phyloP scores from a whole-genome alignment of 2,797 vertebrate species.

The Aplochiton taeniatus region DNA sequence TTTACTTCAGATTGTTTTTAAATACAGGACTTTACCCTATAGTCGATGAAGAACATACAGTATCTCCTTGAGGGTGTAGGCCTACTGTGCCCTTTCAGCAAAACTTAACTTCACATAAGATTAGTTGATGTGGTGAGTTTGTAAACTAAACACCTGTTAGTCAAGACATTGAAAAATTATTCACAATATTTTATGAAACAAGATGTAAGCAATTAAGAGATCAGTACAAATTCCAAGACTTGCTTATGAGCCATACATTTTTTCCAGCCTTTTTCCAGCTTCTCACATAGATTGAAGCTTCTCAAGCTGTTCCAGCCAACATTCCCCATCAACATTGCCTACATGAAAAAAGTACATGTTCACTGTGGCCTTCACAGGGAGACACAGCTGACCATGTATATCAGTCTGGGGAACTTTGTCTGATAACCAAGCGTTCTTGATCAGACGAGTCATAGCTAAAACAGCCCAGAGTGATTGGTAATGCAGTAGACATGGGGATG shows the following conservation, averaged over 20 bases:
- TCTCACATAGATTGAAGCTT: not conserved
- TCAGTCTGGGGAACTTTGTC: conserved; percentile 39
- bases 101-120: conserved; percentile 1
- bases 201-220: no score
- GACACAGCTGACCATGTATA: conserved; percentile 45
- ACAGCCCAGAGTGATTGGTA: conserved; percentile 50
- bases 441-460: conserved; percentile 56
- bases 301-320: conserved; percentile 12
- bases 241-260: no score
- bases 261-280: not conserved
- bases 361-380: conserved; percentile 12
- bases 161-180: no score
- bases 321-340: conserved; percentile 31
- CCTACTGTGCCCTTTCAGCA: conserved; percentile 9
- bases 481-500: conserved; percentile 55
- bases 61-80: conserved; percentile 1
- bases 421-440: conserved; percentile 28
- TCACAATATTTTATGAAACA: no score
- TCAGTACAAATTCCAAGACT: no score
- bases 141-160: conserved; percentile 1
- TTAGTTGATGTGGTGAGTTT: not conserved
- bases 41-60: no score
- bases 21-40: conserved; percentile 31
- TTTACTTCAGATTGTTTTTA: no score
- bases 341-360: conserved; percentile 33